Evolutionary conservation across 2,888 invertebrate genomes (phyloP).

Genomic region (Ceratothoa steindachneri): DNA sequence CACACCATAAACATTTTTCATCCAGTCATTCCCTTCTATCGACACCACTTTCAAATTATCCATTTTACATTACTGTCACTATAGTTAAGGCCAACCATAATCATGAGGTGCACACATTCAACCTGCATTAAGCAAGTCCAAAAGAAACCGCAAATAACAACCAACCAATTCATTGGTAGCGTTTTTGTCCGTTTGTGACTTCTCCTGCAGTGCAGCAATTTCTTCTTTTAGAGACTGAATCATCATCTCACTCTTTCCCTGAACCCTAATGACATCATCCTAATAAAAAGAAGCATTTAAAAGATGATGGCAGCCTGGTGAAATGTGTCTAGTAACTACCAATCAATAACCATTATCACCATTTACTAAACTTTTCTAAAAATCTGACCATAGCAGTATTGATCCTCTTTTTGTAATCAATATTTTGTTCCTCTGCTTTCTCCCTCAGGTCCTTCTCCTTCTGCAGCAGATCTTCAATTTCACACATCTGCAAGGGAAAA

Average conservation of each 20-base stretch:
- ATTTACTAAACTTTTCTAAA: background rate
- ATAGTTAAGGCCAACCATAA: too few relatives aligned
- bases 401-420: background rate
- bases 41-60: too few relatives aligned
- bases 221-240: conserved; percentile 29
- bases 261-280: conserved; percentile 36
- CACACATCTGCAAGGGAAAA: background rate
- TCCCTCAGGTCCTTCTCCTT: background rate
- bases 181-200: conserved; percentile 24
- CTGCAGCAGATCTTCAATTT: background rate
- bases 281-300: conserved; percentile 10
- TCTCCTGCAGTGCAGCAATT: conserved; percentile 24
- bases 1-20: too few relatives aligned
- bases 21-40: too few relatives aligned
- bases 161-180: background rate
- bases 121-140: too few relatives aligned
- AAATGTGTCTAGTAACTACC: background rate
- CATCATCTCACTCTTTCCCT: conserved; percentile 27
- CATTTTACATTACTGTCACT: too few relatives aligned
- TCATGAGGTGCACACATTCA: too few relatives aligned
- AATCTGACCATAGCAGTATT: background rate
- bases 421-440: background rate
- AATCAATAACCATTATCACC: too few relatives aligned
- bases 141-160: too few relatives aligned
- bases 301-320: background rate